Conservation (phyloP, 2,113 vertebrate genomes). For the Pelusios castaneus region DNA sequence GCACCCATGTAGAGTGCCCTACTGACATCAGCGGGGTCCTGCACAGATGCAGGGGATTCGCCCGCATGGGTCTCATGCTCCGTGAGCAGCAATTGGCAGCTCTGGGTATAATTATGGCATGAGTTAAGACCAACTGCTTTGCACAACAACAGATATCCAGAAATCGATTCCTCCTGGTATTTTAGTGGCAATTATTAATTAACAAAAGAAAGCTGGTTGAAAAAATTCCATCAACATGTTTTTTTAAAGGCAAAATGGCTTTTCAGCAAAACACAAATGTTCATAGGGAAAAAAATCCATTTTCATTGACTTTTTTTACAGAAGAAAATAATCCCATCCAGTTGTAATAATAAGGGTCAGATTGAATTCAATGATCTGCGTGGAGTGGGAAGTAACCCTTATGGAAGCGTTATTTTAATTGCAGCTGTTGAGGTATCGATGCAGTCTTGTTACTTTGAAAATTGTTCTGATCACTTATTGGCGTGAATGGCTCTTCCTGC, state of each 20-base stretch:
- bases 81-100: no score
- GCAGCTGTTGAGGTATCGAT: rapidly evolving
- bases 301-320: rapidly evolving
- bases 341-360: rapidly evolving
- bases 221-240: background rate
- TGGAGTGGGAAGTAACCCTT: rapidly evolving
- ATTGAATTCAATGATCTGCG: rapidly evolving
- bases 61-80: background rate
- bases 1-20: background rate
- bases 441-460: rapidly evolving
- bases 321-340: rapidly evolving
- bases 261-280: background rate
- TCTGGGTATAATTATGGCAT: background rate
- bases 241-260: background rate
- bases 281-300: background rate
- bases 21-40: background rate
- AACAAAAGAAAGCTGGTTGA: background rate
- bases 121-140: background rate
- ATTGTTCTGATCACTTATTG: rapidly evolving
- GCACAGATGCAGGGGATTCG: background rate
- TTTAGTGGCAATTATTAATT: background rate
- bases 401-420: rapidly evolving
- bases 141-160: background rate
- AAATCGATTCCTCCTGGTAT: background rate
- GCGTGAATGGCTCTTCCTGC: background rate